These are phyloP conservation scores for Sceliomorpha sp. DNA, from an alignment of 2,888 invertebrate species.

Conservation along the genomic window DNA sequence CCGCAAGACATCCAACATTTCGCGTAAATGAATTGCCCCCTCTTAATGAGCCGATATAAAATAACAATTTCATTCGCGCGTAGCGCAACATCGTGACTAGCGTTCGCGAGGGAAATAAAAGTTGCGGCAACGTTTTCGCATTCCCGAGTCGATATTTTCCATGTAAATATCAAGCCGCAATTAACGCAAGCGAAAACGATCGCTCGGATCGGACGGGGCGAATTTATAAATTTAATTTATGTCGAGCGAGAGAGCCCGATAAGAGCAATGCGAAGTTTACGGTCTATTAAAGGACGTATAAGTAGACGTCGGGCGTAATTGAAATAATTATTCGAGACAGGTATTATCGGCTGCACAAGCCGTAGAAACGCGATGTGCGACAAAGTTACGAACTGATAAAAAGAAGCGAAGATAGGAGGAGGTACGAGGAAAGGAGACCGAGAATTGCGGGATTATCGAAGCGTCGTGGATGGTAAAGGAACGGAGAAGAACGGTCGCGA, in stretches of 20 bases:
- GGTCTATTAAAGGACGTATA: conserved; percentile 39
- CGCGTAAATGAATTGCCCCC: no score
- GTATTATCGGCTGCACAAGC: conserved; percentile 26
- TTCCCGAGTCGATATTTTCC: conserved; percentile 17
- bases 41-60: no score
- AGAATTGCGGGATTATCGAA: conserved; percentile 38
- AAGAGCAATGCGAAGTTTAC: conserved; percentile 33
- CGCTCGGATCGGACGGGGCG: conserved; percentile 10
- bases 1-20: no score
- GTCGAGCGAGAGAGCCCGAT: conserved; percentile 18
- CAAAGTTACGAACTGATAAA: conserved; percentile 20
- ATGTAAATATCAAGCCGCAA: conserved; percentile 29
- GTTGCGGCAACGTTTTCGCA: conserved; percentile 3
- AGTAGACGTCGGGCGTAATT: conserved; percentile 40
- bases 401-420: neutral
- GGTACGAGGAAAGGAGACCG: conserved; percentile 10
- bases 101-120: conserved; percentile 7
- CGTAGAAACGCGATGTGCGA: conserved; percentile 10
- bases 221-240: conserved; percentile 44
- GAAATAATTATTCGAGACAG: conserved; percentile 46
- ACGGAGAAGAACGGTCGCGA: conserved; percentile 29
- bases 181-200: conserved; percentile 33
- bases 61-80: no score
- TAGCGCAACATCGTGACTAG: no score
- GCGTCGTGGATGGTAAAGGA: conserved; percentile 20